Percentiles rank a stretch among this genome's conserved stretches.
Conservation (phyloP, 2,113 vertebrate species). For the Laticauda colubrina region DNA sequence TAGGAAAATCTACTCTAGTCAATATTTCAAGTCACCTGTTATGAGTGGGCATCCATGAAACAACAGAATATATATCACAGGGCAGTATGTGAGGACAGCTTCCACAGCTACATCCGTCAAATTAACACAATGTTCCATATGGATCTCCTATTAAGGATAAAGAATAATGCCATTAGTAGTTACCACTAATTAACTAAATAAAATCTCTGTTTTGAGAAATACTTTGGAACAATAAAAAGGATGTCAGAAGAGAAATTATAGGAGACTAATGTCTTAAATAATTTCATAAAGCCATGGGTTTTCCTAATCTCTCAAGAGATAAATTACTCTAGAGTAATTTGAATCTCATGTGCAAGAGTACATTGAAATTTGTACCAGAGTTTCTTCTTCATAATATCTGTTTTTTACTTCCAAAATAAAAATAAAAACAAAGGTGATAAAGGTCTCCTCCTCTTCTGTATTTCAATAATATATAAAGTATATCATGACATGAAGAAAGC, state of each 20-base stretch:
- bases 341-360: background rate
- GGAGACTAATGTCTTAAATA: background rate
- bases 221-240: background rate
- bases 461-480: background rate
- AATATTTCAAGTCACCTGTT: slow-evolving; percentile 72
- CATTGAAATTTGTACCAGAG: background rate
- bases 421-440: background rate
- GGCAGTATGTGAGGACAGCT: slow-evolving; percentile 77
- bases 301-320: background rate
- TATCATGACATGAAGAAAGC: background rate
- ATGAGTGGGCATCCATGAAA: slow-evolving; percentile 84
- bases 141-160: slow-evolving; percentile 75
- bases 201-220: background rate
- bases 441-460: background rate
- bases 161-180: background rate
- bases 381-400: background rate
- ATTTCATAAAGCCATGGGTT: background rate
- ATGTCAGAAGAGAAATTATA: background rate
- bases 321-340: background rate
- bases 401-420: background rate
- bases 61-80: slow-evolving; percentile 77
- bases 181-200: background rate
- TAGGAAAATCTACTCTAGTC: background rate
- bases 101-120: slow-evolving; percentile 79
- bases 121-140: slow-evolving; percentile 79